phyloP scores from a whole-genome alignment of 2,888 invertebrate genomes.

The Liposcelis brunnea region DNA sequence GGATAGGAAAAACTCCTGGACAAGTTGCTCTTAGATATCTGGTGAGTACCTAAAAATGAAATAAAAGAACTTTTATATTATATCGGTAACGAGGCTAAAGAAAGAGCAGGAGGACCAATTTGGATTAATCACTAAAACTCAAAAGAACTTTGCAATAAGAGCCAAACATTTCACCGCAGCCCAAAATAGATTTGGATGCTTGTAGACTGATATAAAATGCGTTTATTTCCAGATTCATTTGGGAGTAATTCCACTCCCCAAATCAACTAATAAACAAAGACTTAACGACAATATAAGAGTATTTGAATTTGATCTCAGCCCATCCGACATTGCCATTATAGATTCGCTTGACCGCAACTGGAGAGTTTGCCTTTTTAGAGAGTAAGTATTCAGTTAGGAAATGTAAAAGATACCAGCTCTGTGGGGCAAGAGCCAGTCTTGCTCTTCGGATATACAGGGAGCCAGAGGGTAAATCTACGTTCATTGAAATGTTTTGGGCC shows the following conservation, averaged over 20 bases:
- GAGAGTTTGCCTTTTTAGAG: background rate
- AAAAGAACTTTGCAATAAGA: too few relatives aligned
- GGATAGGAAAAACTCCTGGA: constrained; percentile 43
- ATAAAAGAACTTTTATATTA: too few relatives aligned
- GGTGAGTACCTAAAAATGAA: constrained; percentile 26
- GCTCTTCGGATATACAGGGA: background rate
- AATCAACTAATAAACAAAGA: constrained; percentile 12
- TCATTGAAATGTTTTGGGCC: too few relatives aligned
- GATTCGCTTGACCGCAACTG: background rate
- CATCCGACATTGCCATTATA: constrained; percentile 5
- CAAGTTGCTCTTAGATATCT: constrained; percentile 46
- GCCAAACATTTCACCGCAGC: too few relatives aligned
- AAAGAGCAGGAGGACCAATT: too few relatives aligned
- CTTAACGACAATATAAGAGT: constrained; percentile 11
- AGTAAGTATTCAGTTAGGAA: background rate
- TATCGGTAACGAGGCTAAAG: too few relatives aligned
- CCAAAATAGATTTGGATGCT: too few relatives aligned
- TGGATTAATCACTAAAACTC: too few relatives aligned
- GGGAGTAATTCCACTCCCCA: constrained; percentile 11
- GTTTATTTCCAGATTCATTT: constrained; percentile 14
- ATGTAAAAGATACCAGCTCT: too few relatives aligned
- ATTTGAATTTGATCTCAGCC: constrained; percentile 12
- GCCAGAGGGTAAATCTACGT: background rate
- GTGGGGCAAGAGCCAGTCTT: too few relatives aligned
- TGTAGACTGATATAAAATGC: too few relatives aligned